Evolutionary conservation across 2,113 vertebrate genomes (phyloP).

Genomic region (Gnathonemus longibarbis): DNA sequence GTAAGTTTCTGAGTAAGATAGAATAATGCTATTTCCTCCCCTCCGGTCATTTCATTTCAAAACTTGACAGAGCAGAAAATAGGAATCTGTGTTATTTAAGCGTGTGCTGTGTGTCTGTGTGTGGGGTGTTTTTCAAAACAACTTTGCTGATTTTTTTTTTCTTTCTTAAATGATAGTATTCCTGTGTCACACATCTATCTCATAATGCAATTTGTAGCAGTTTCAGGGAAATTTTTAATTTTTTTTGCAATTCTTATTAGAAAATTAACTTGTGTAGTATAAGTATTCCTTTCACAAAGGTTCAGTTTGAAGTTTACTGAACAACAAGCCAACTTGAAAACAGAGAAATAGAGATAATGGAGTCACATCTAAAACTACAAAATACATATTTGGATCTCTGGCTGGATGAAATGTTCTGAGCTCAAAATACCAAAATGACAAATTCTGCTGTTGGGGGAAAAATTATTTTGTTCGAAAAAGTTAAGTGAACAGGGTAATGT

Average conservation of each 20-base stretch:
- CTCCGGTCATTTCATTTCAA: background rate
- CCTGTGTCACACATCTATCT: background rate
- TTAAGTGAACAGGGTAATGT: background rate
- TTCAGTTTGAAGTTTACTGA: background rate
- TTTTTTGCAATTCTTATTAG: background rate
- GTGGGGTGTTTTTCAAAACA: background rate
- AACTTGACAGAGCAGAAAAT: background rate
- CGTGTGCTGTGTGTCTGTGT: background rate
- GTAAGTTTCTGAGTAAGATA: background rate
- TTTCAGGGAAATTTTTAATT: background rate
- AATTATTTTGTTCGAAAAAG: background rate
- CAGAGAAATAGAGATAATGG: background rate
- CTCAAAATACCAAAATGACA: background rate
- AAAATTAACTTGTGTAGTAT: background rate
- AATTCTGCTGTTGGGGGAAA: background rate
- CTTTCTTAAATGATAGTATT: background rate
- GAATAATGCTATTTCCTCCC: background rate
- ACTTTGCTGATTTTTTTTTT: background rate
- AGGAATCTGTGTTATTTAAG: background rate
- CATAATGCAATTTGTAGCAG: background rate
- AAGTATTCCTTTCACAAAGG: background rate
- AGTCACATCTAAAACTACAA: background rate
- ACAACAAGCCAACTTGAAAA: background rate
- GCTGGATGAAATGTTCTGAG: background rate
- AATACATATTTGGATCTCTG: background rate